These are phyloP conservation scores for Galagoides demidoff DNA, from an alignment of 2,797 vertebrate genomes.

Conservation along the genomic window DNA sequence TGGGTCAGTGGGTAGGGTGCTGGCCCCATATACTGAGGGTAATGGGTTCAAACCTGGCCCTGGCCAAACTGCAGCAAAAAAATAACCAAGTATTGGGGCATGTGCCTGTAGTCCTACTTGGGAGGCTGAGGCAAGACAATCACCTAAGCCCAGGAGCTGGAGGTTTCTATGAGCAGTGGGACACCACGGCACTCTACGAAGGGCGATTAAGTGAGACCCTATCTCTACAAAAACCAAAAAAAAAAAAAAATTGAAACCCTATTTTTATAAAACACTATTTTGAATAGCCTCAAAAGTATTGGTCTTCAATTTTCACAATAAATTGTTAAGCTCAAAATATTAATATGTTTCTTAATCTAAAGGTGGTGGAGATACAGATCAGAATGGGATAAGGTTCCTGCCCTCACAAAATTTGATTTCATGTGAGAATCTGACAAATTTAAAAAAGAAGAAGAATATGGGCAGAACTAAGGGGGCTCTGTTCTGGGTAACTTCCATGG, in stretches of 20 bases:
- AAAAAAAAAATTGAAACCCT: background rate
- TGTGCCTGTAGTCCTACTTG: no score
- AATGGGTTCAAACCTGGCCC: no score
- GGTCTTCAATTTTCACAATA: constrained; percentile 10
- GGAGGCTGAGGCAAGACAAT: no score
- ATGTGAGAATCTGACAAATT: background rate
- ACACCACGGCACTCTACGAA: no score
- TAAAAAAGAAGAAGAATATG: background rate
- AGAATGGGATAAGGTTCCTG: background rate
- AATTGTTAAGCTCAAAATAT: constrained; percentile 17
- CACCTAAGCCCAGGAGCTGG: no score
- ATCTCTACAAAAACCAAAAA: no score
- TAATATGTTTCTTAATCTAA: background rate
- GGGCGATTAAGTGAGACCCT: no score
- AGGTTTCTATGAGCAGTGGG: no score
- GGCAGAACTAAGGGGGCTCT: background rate
- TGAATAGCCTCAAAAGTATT: background rate
- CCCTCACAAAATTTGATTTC: background rate
- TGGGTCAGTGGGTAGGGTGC: no score
- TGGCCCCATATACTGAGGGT: no score
- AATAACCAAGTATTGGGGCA: no score
- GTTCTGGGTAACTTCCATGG: background rate
- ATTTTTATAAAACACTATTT: background rate
- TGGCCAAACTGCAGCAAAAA: no score
- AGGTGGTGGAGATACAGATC: background rate